A percentile compares a stretch with the other conserved stretches of the same genome.
Conservation (phyloP, 2,113 vertebrate genomes). For the Chloropsis cyanopogon region DNA sequence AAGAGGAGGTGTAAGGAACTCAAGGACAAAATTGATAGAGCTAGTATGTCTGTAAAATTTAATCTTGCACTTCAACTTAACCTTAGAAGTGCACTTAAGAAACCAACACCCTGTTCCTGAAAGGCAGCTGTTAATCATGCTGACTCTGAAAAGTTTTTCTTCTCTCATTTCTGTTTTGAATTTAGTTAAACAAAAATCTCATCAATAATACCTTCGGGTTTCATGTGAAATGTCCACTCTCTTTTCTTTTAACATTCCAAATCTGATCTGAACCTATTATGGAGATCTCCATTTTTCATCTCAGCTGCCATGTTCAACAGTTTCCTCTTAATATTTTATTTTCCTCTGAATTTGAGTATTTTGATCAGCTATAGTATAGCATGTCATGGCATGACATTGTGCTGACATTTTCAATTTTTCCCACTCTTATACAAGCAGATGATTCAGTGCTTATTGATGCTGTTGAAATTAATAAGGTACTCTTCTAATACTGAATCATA, state of each 20-base stretch:
- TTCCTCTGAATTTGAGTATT: neutral
- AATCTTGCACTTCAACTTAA: neutral
- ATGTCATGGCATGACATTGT: neutral
- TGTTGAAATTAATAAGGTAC: neutral
- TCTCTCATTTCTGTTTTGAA: neutral
- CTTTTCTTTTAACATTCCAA: neutral
- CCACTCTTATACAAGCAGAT: neutral
- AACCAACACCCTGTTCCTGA: neutral
- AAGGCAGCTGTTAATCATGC: neutral
- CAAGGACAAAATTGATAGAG: neutral
- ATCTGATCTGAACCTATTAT: neutral
- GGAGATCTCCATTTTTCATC: neutral
- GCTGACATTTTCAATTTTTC: neutral
- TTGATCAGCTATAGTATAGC: neutral
- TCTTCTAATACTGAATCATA: neutral
- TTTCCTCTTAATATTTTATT: neutral
- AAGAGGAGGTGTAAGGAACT: neutral
- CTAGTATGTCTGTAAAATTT: neutral
- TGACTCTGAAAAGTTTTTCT: neutral
- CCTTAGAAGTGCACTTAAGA: neutral
- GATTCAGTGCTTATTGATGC: neutral
- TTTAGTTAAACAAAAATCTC: neutral
- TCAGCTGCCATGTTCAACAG: neutral
- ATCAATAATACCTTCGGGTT: neutral
- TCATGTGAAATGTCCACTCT: neutral